phyloP scores from a whole-genome alignment of 1,140 invertebrate species.

The Leptinotarsa undecemlineata region DNA sequence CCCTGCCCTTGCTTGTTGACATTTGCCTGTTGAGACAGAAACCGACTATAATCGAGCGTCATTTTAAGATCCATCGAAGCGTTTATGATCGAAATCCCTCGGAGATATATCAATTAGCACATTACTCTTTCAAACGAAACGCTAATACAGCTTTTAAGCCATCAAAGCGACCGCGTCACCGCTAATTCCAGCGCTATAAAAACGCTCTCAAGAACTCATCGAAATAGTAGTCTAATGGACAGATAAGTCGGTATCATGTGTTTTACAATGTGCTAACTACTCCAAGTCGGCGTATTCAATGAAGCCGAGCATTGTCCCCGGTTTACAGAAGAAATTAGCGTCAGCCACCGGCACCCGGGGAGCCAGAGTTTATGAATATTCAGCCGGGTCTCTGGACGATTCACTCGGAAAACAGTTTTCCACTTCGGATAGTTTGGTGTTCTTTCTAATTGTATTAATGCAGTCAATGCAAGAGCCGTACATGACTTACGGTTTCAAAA shows the following conservation, averaged over 20 bases:
- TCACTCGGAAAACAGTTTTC: too few relatives aligned
- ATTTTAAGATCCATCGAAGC: conserved; percentile 2
- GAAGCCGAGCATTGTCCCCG: conserved; percentile 32
- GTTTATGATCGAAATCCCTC: conserved; percentile 2
- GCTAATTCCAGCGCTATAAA: conserved; percentile 25
- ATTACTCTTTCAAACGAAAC: conserved; percentile 45
- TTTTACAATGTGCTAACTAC: conserved; percentile 50
- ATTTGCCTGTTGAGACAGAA: too few relatives aligned
- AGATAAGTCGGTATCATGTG: conserved; percentile 49
- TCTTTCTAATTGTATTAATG: too few relatives aligned
- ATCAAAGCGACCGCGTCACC: conserved; percentile 41
- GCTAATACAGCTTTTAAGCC: conserved; percentile 51
- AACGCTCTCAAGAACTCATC: conserved; percentile 6
- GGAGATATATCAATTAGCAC: conserved; percentile 46
- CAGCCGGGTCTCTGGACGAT: too few relatives aligned
- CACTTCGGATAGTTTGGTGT: too few relatives aligned
- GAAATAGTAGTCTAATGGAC: conserved; percentile 45
- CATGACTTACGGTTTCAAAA: too few relatives aligned
- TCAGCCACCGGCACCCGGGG: too few relatives aligned
- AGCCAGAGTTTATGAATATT: too few relatives aligned
- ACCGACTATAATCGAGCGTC: background rate
- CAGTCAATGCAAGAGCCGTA: too few relatives aligned
- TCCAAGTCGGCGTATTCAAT: conserved; percentile 38
- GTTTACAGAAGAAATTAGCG: conserved; percentile 41
- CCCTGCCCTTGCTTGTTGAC: too few relatives aligned